Base-by-base conservation (phyloP, 2,888 invertebrate genomes). In the Seira musarum region DNA sequence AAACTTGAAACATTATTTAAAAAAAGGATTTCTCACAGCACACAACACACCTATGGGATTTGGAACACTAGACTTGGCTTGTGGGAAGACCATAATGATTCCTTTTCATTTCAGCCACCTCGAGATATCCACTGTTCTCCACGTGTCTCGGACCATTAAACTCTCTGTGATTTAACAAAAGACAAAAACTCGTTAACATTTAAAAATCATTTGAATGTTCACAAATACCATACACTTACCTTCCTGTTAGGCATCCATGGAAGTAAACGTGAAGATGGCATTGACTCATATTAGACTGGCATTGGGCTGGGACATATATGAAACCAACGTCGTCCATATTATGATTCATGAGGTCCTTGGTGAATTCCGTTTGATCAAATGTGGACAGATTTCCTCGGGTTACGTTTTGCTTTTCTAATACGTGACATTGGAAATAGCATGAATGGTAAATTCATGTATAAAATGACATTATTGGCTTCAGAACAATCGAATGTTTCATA, bases 51-150 rank as follows among this genome's bases (percentile, higher is more conserved):
- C n/a, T n/a, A n/a, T n/a, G n/a, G n/a, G 25, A 73, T 69, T 15
- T 35, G 25, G 57, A 81, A 82, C 74, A 8, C 49, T 15, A 8
- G 49, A 13, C 15, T 46, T 21, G 1, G 73, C 79, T 57, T 85
- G 83, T 19, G 85, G 85, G 65, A 81, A 81, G 1, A 85, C 53
- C 65, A 85, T 66, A 21, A 85, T 82, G 13, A 85, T 76, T 0
- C 70, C 77, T n/a, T 25, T 81, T 83, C 40, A 57, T 21, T 10
- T 85, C 84, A 0, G 83, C 85, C 1, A 83, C 35, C 78, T 85
- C 83, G 57, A 85, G 46, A 8, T 69, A 77, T 60, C 85, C 85
- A 65, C 73, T 84, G 61, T 83, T 77, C 22, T 63, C 46, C 13
- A 82, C 57, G 53, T 84, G 83, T 10, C 21, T 67, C 15, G 65